Evolutionary conservation across 2,888 invertebrate genomes (phyloP).

Genomic region (Meliscaeva auricollis): DNA sequence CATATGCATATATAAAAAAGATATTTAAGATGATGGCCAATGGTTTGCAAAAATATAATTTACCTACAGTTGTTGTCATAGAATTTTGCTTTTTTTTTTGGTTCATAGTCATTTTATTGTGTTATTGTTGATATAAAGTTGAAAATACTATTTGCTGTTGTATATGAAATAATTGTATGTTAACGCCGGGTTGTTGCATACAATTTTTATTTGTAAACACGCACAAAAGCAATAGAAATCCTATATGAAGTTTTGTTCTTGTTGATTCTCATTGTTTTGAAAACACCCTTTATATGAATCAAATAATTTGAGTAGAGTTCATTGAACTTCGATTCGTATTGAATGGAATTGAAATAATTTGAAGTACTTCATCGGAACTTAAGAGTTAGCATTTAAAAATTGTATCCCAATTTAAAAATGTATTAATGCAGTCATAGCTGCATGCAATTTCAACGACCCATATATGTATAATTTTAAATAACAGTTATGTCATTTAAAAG

Average conservation of each 20-base stretch:
- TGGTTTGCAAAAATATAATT: slow-evolving; percentile 23
- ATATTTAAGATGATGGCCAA: slow-evolving; percentile 15
- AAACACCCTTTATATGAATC: too few relatives aligned
- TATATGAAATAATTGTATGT: neutral
- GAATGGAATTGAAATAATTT: too few relatives aligned
- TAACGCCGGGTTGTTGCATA: neutral
- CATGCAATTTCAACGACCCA: too few relatives aligned
- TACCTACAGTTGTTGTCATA: slow-evolving; percentile 12
- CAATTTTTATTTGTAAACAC: neutral
- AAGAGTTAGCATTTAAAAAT: too few relatives aligned
- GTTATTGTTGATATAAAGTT: neutral
- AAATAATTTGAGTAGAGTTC: too few relatives aligned
- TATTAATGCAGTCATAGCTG: too few relatives aligned
- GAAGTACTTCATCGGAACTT: too few relatives aligned
- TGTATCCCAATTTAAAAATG: too few relatives aligned
- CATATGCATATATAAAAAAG: neutral
- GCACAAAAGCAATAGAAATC: neutral
- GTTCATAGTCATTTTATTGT: neutral
- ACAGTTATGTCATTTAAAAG: too few relatives aligned
- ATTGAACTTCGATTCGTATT: too few relatives aligned
- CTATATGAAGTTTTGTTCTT: neutral
- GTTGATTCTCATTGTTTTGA: slow-evolving; percentile 20
- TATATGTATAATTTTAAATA: too few relatives aligned
- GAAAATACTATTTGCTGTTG: too few relatives aligned
- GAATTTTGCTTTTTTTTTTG: slow-evolving; percentile 22